A percentile compares a stretch with the other conserved stretches of the same genome.
These are phyloP conservation scores for Asbolus verrucosus DNA, from an alignment of 1,140 invertebrate species.

Conservation along the genomic window DNA sequence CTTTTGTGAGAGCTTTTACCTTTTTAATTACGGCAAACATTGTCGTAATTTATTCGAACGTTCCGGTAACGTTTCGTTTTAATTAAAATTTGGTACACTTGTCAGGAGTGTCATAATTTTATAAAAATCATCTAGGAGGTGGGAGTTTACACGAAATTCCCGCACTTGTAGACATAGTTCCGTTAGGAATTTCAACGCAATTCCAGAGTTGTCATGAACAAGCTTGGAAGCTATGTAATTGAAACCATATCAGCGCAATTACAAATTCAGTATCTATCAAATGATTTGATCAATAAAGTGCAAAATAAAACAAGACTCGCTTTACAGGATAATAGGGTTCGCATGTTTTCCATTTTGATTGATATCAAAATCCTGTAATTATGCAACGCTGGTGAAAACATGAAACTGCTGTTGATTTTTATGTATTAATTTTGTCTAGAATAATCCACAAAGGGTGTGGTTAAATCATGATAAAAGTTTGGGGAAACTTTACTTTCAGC, in stretches of 20 bases:
- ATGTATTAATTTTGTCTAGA: not conserved
- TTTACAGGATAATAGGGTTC: not conserved
- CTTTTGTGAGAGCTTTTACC: slow-evolving; percentile 14
- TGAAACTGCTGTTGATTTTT: slow-evolving; percentile 18
- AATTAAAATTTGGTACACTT: slow-evolving; percentile 32
- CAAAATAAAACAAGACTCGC: not conserved
- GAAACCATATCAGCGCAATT: slow-evolving; percentile 27
- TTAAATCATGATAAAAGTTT: slow-evolving; percentile 1
- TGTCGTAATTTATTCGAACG: slow-evolving; percentile 34
- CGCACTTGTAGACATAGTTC: slow-evolving; percentile 19
- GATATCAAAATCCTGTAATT: not conserved
- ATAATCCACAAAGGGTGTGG: not conserved
- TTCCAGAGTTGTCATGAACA: slow-evolving; percentile 6
- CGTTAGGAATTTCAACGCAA: slow-evolving; percentile 3
- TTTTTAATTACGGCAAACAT: slow-evolving; percentile 24
- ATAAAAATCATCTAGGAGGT: slow-evolving; percentile 1
- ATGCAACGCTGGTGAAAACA: slow-evolving; percentile 6
- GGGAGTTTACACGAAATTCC: not conserved
- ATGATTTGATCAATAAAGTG: slow-evolving; percentile 10
- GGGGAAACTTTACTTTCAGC: not conserved
- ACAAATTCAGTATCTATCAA: slow-evolving; percentile 5
- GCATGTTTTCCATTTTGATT: slow-evolving; percentile 25
- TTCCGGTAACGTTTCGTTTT: slow-evolving; percentile 19
- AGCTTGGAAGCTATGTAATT: slow-evolving; percentile 1
- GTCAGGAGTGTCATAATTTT: slow-evolving; percentile 23